Conservation (phyloP, 2,113 vertebrate genomes). For the Cinclus cinclus region DNA sequence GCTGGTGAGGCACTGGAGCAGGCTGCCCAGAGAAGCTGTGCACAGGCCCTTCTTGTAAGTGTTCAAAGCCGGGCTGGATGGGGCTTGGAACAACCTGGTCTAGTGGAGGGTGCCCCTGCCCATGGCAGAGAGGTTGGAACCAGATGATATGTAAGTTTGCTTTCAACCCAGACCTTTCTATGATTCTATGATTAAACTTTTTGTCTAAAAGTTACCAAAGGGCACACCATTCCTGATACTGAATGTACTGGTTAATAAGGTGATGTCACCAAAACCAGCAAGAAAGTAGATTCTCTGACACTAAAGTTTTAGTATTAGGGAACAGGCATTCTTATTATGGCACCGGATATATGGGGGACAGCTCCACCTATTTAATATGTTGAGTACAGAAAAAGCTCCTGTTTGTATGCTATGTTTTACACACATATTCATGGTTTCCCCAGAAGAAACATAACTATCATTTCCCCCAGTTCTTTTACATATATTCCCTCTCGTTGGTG, state of each 20-base stretch:
- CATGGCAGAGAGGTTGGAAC: background rate
- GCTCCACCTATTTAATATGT: background rate
- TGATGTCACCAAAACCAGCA: background rate
- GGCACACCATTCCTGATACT: background rate
- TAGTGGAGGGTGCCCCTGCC: background rate
- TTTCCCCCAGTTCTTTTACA: background rate
- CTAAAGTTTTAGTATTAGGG: background rate
- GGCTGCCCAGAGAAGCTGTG: background rate
- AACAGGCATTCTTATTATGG: background rate
- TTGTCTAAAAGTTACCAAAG: background rate
- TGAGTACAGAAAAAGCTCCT: background rate
- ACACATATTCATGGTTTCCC: background rate
- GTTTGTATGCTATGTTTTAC: background rate
- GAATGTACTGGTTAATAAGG: background rate
- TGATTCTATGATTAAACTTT: background rate
- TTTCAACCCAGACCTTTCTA: background rate
- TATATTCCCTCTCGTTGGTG: background rate
- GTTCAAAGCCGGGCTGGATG: background rate
- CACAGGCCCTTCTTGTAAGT: background rate
- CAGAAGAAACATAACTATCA: background rate
- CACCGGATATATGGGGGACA: rapidly evolving
- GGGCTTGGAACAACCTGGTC: background rate
- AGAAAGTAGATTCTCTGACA: background rate
- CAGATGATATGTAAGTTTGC: too few relatives aligned
- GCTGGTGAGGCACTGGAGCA: background rate